A percentile compares a stretch with the other conserved stretches of the same genome.
These are phyloP conservation scores for Cyphomyrmex costatus DNA, from an alignment of 1,140 invertebrate genomes.

Conservation along the genomic window DNA sequence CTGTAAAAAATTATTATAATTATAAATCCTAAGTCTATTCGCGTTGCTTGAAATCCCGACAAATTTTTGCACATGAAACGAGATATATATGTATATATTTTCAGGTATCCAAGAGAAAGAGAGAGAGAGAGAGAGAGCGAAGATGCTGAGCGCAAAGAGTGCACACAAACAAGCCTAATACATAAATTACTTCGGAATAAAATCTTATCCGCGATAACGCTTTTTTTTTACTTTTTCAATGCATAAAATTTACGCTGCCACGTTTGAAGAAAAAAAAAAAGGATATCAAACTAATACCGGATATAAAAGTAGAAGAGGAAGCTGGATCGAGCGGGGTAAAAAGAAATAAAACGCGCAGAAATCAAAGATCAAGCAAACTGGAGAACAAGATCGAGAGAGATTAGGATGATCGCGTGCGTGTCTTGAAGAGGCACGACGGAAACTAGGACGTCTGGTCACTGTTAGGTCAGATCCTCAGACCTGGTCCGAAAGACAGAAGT, in stretches of 20 bases:
- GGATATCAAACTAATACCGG: not conserved
- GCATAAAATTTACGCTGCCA: not conserved
- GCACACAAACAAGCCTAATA: no score
- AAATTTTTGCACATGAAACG: no score
- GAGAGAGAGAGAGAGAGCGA: no score
- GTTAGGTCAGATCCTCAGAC: conserved; percentile 36
- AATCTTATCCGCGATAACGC: not conserved
- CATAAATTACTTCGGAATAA: not conserved
- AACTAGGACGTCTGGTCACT: conserved; percentile 44
- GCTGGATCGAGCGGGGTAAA: no score
- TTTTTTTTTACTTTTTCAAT: not conserved
- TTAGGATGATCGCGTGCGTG: conserved; percentile 1
- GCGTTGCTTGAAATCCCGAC: no score
- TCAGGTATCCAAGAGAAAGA: no score
- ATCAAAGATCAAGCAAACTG: conserved; percentile 46
- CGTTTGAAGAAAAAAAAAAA: not conserved
- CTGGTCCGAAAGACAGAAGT: conserved; percentile 60
- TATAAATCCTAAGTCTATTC: not conserved
- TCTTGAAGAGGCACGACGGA: not conserved
- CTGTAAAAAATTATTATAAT: not conserved
- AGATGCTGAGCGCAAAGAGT: no score
- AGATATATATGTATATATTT: no score
- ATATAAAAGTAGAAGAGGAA: not conserved
- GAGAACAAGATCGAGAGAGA: conserved; percentile 7
- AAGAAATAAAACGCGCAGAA: not conserved